Percentiles rank a stretch among this genome's conserved stretches.
These are phyloP conservation scores for Scalopus aquaticus DNA, from an alignment of 2,113 vertebrate species.

Conservation along the genomic window DNA sequence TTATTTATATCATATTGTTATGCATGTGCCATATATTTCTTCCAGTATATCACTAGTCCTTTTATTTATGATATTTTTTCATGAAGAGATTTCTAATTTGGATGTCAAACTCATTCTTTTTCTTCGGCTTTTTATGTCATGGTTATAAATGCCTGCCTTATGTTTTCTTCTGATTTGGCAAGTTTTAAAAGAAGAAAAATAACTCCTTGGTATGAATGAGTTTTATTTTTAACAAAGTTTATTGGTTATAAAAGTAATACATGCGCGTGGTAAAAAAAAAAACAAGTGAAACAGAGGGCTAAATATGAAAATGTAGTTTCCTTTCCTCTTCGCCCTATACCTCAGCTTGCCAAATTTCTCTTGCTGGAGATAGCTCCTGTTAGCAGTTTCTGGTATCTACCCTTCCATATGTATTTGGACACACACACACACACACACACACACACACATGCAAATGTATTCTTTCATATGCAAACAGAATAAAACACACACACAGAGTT, in stretches of 20 bases:
- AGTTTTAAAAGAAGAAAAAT: constrained; percentile 18
- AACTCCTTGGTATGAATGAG: not conserved
- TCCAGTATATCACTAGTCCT: not conserved
- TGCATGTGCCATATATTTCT: not conserved
- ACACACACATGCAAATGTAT: not conserved
- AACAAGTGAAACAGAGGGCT: not conserved
- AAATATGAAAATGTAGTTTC: not conserved
- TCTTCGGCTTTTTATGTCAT: constrained; percentile 4
- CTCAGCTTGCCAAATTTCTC: constrained; percentile 19
- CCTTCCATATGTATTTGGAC: not conserved
- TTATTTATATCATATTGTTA: constrained; percentile 7
- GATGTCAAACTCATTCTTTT: constrained; percentile 26
- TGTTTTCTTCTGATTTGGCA: constrained; percentile 22
- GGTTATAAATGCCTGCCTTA: not conserved
- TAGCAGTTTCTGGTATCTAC: not conserved
- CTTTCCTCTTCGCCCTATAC: not conserved
- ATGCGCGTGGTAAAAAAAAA: constrained; percentile 3
- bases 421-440: not conserved
- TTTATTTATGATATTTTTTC: not conserved
- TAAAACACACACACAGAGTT: not conserved
- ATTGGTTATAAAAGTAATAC: constrained; percentile 57
- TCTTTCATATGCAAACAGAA: constrained; percentile 9
- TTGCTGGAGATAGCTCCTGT: not conserved
- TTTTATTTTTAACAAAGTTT: constrained; percentile 52
- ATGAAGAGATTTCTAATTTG: constrained; percentile 15